phyloP scores from a whole-genome alignment of 2,113 vertebrate genomes.

The Apeltes quadracus region DNA sequence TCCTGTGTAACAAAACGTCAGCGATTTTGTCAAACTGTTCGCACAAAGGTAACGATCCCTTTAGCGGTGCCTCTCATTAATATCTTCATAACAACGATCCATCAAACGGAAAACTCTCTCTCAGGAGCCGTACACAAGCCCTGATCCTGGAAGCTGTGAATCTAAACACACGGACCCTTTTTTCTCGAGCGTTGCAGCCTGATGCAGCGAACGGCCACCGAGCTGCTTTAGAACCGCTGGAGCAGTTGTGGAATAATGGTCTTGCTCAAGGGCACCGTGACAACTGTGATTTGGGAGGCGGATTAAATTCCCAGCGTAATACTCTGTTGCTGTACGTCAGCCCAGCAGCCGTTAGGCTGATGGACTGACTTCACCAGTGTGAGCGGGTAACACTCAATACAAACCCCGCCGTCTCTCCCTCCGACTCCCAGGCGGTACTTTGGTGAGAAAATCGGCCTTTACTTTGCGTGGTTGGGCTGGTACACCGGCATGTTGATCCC shows the following conservation, averaged over 20 bases:
- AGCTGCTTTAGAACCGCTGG: neutral
- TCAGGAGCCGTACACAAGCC: neutral
- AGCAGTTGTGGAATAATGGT: conserved; percentile 15
- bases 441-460: conserved; percentile 98
- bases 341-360: conserved; percentile 14
- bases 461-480: conserved; percentile 99
- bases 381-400: neutral
- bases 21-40: neutral
- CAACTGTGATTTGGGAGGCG: conserved; percentile 19
- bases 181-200: too few relatives aligned
- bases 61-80: neutral
- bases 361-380: neutral
- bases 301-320: conserved; percentile 20
- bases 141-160: neutral
- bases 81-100: neutral
- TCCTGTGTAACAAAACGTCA: neutral
- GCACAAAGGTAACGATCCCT: neutral
- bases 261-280: conserved; percentile 35
- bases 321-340: neutral
- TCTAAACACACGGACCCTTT: neutral
- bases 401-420: conserved; percentile 16
- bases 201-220: too few relatives aligned
- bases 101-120: neutral
- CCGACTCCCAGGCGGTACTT: conserved; percentile 88
- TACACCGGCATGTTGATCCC: conserved; percentile 99